Evolutionary conservation across 2,888 invertebrate genomes (phyloP).

Genomic region (Andricus quercusramuli): DNA sequence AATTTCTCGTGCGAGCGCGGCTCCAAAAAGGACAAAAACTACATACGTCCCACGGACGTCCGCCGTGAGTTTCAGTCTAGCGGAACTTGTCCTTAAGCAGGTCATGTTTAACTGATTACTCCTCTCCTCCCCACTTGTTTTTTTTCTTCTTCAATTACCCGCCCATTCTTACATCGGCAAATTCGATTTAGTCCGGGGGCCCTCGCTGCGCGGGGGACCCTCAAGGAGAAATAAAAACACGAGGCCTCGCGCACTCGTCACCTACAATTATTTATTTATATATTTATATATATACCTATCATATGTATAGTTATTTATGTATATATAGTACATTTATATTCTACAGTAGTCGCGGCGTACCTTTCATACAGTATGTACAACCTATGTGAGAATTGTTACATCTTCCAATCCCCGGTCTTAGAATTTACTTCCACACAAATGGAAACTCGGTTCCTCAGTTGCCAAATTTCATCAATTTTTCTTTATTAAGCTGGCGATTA

Average conservation of each 20-base stretch:
- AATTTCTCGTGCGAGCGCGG: conserved; percentile 59
- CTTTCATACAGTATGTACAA: conserved; percentile 27
- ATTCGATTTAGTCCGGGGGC: conserved; percentile 1
- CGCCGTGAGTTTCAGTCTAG: conserved; percentile 67
- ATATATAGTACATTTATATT: conserved; percentile 41
- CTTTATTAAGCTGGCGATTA: too few species aligned
- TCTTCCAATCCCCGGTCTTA: conserved; percentile 15
- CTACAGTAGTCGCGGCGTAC: conserved; percentile 28
- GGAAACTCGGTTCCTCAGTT: too few species aligned
- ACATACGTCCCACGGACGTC: conserved; percentile 39
- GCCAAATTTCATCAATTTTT: too few species aligned
- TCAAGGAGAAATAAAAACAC: conserved; percentile 20
- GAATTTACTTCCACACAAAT: neutral
- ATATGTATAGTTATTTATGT: conserved; percentile 32
- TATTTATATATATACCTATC: neutral
- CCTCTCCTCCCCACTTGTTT: neutral
- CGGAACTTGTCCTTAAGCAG: conserved; percentile 54
- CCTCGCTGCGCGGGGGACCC: neutral
- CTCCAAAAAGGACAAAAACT: conserved; percentile 53
- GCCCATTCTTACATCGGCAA: neutral
- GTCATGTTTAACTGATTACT: conserved; percentile 27
- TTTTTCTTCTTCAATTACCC: neutral
- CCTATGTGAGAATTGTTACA: conserved; percentile 3
- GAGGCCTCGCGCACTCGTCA: conserved; percentile 19
- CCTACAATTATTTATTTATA: conserved; percentile 42